Evolutionary conservation across 2,113 vertebrate species (phyloP).

Genomic region (Hemicordylus capensis): DNA sequence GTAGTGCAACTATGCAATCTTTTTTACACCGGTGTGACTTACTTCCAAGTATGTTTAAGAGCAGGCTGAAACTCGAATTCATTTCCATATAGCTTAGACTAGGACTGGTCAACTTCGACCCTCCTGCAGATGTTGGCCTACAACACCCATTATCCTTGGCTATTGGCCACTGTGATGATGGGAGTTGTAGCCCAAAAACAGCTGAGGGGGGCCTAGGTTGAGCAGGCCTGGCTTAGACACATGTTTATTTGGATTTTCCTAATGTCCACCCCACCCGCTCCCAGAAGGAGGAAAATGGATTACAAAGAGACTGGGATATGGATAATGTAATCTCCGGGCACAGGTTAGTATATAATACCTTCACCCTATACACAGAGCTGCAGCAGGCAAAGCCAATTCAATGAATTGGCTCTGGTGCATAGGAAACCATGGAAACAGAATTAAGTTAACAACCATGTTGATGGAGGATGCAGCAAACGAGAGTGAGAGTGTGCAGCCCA

Average conservation of each 20-base stretch:
- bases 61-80: neutral
- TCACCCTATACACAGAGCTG: neutral
- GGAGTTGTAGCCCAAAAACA: too few species aligned
- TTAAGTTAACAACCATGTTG: constrained; percentile 6
- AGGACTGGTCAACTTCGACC: neutral
- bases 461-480: neutral
- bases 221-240: neutral
- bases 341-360: neutral
- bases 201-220: too few species aligned
- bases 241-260: neutral
- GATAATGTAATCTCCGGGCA: neutral
- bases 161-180: too few species aligned
- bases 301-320: neutral
- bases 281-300: neutral
- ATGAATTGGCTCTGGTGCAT: neutral
- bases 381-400: neutral
- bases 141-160: too few species aligned
- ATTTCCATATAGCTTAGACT: neutral
- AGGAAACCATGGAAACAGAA: constrained; percentile 8
- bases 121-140: too few species aligned
- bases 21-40: neutral
- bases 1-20: neutral
- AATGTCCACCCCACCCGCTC: too few species aligned
- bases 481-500: neutral
- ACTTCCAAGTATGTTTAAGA: neutral